Base-by-base conservation (phyloP, 2,888 invertebrate genomes). In the Epinotia ramella region DNA sequence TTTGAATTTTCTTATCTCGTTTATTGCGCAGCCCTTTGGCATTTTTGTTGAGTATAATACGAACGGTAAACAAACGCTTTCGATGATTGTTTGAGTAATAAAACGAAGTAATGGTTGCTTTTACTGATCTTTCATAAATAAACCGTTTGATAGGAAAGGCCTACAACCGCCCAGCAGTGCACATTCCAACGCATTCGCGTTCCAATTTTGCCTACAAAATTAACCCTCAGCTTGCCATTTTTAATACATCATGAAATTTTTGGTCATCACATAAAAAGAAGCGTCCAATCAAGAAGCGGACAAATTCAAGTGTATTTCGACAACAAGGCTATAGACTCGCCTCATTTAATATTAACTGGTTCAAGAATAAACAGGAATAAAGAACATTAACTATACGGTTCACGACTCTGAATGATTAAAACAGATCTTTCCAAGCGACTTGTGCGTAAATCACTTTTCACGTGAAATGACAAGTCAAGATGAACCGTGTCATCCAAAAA, bases 41-140 rank as follows among this genome's bases (percentile, higher is more conserved):
- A 76, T 72, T 72, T 74, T 72, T 72, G 57, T 33, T 28, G 13
- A 59, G 57, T 63, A 67, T 72, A 60, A 67, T 57, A 67, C 18
- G 66, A 66, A 53, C 28, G 20, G 57, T 66, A 73, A 70, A 77
- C 62, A 64, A 63, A 73, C 56, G 46, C 63, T 64, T 56, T 67
- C 64, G 49, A 70, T 67, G 18, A 81, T 83, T 81, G 80, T 82
- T 83, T 84, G 80, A 81, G 84, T 82, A 83, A 84, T 86, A 80
- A 83, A 62, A 70, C 28, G 49, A 83, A 53, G 53, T 66, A n/a
- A 28, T 64, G 44, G 18, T 40, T 33, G 28, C 33, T 63, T 64
- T 46, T 49, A 49, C 49, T 49, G n/a, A n/a, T n/a, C 1, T 53
- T 53, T 53, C 7, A 53, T 4, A n/a, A 53, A 53, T 33, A 33